Evolutionary conservation across 1,140 invertebrate genomes (phyloP).

Genomic region (Apis florea): DNA sequence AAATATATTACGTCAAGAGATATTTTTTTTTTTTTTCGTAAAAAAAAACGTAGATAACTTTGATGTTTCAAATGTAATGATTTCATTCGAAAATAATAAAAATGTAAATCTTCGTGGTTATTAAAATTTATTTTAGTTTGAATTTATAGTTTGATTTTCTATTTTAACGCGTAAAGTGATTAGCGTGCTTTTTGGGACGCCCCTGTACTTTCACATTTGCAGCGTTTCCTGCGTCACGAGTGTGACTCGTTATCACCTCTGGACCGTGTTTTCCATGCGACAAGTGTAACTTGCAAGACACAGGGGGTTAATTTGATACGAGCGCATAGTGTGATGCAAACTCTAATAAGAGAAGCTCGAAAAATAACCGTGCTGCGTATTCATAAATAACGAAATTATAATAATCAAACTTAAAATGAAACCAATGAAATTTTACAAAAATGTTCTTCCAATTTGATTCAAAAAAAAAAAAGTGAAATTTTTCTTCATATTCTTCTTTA

Average conservation of each 20-base stretch:
- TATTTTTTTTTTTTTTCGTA: too few relatives aligned
- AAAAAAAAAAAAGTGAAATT: not conserved
- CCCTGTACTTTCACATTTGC: not conserved
- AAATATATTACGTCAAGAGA: too few relatives aligned
- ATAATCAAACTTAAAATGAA: not conserved
- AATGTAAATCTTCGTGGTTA: not conserved
- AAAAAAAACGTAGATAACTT: not conserved
- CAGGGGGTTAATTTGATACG: conserved; percentile 16
- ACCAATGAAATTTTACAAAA: not conserved
- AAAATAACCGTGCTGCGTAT: not conserved
- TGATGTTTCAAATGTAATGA: not conserved
- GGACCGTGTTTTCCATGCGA: conserved; percentile 6
- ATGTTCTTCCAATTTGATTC: not conserved
- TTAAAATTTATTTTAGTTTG: not conserved
- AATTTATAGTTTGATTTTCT: not conserved
- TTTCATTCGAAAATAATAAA: not conserved
- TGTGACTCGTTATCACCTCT: conserved; percentile 9
- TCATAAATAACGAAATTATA: not conserved
- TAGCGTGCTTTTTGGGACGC: not conserved
- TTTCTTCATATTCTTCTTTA: not conserved
- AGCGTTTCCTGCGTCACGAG: not conserved
- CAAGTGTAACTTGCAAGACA: conserved; percentile 4
- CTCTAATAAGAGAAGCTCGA: not conserved
- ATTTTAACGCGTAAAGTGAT: not conserved
- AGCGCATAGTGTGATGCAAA: not conserved